Percentiles rank a stretch among this genome's conserved stretches.
Evolutionary conservation across 1,140 invertebrate genomes (phyloP).

Genomic region (Macrotrachela quadricornifera): DNA sequence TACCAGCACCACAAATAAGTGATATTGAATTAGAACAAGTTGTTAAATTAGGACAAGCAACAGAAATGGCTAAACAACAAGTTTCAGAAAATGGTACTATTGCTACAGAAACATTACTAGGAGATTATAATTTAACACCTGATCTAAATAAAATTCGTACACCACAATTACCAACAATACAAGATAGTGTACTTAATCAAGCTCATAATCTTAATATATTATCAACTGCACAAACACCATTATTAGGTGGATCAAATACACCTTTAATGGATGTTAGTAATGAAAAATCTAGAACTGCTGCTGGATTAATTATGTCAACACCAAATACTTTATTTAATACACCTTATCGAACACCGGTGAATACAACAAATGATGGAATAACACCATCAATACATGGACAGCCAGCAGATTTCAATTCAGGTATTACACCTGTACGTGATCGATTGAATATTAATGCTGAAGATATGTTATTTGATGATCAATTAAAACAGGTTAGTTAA

Average conservation of each 20-base stretch:
- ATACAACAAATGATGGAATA: slow-evolving; percentile 12
- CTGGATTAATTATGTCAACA: slow-evolving; percentile 48
- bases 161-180: slow-evolving; percentile 55
- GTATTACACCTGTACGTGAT: too few species aligned
- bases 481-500: not conserved
- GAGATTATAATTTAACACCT: slow-evolving; percentile 22
- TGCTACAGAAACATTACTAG: slow-evolving; percentile 22
- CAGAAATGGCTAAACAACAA: slow-evolving; percentile 71
- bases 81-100: slow-evolving; percentile 62
- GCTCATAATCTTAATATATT: slow-evolving; percentile 95
- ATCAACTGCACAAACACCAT: slow-evolving; percentile 82
- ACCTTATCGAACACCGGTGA: slow-evolving; percentile 51
- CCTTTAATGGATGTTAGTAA: slow-evolving; percentile 52
- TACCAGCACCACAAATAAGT: slow-evolving; percentile 87
- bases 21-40: slow-evolving; percentile 56
- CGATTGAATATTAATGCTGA: too few species aligned
- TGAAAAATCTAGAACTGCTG: slow-evolving; percentile 44
- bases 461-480: too few species aligned
- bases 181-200: slow-evolving; percentile 54
- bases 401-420: slow-evolving; percentile 5
- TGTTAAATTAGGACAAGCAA: slow-evolving; percentile 81
- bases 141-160: slow-evolving; percentile 44
- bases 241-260: slow-evolving; percentile 59
- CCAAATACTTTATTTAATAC: slow-evolving; percentile 83
- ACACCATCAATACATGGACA: slow-evolving; percentile 12